Evolutionary conservation across 2,888 invertebrate genomes (phyloP).

Genomic region (Iphiclides podalirius): DNA sequence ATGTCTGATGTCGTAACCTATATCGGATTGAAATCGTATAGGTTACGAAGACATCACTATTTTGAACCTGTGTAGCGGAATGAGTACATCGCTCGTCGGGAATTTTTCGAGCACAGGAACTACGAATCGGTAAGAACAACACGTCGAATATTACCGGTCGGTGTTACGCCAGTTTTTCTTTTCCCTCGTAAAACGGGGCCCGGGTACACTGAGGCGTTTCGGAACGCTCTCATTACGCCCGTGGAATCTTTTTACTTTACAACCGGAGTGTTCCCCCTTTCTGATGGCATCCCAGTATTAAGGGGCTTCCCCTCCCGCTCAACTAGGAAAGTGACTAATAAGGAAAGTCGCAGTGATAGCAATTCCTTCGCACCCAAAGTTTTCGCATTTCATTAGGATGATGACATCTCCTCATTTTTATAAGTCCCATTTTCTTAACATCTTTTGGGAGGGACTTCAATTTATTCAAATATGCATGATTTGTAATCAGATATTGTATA

Average conservation of each 20-base stretch:
- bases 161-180: slow-evolving; percentile 1
- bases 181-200: slow-evolving; percentile 41
- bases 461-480: too few relatives aligned
- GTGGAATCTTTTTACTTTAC: slow-evolving; percentile 62
- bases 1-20: too few relatives aligned
- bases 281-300: slow-evolving; percentile 53
- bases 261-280: slow-evolving; percentile 51
- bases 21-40: too few relatives aligned
- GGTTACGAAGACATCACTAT: too few relatives aligned
- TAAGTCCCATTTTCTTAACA: not conserved
- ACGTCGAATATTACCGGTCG: not conserved
- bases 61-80: too few relatives aligned
- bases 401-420: slow-evolving; percentile 34
- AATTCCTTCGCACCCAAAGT: slow-evolving; percentile 48
- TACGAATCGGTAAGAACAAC: slow-evolving; percentile 1
- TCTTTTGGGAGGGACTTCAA: too few relatives aligned
- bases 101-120: not conserved
- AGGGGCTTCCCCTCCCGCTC: slow-evolving; percentile 55
- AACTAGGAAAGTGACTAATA: slow-evolving; percentile 65
- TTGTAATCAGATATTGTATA: too few relatives aligned
- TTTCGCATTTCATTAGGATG: slow-evolving; percentile 59
- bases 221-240: slow-evolving; percentile 69
- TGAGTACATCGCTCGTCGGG: too few relatives aligned
- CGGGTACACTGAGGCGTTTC: slow-evolving; percentile 48
- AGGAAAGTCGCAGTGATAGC: slow-evolving; percentile 62